Percentiles rank a stretch among this genome's conserved stretches.
These are phyloP conservation scores for Progne subis DNA, from an alignment of 2,113 vertebrate genomes.

Conservation along the genomic window DNA sequence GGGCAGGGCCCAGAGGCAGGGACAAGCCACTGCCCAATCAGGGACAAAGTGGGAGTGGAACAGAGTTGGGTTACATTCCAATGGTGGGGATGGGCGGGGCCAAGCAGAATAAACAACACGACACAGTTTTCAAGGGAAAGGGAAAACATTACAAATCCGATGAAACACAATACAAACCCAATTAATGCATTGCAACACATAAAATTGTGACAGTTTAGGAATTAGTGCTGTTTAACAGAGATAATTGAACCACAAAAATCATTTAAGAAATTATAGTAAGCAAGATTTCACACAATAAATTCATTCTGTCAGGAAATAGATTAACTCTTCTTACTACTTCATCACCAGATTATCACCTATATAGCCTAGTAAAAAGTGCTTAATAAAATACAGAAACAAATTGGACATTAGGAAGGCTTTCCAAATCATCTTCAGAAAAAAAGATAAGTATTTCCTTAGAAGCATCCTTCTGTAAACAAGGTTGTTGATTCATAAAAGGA, in stretches of 20 bases:
- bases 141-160: no score
- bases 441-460: neutral
- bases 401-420: neutral
- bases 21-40: no score
- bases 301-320: neutral
- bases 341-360: neutral
- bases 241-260: neutral
- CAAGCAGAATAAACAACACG: no score
- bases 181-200: no score
- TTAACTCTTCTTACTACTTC: neutral
- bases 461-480: neutral
- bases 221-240: neutral
- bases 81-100: no score
- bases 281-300: neutral
- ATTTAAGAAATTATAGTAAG: neutral
- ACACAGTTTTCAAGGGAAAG: no score
- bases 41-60: no score
- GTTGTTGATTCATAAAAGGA: neutral
- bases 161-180: no score
- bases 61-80: no score
- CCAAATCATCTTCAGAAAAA: slow-evolving; percentile 29
- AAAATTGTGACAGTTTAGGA: neutral
- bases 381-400: slow-evolving; percentile 8
- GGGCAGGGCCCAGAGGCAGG: no score
- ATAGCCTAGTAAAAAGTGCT: neutral